Percentiles rank a stretch among this genome's conserved stretches.
Evolutionary conservation across 2,113 vertebrate species (phyloP).

Genomic region (Gopherus evgoodei): DNA sequence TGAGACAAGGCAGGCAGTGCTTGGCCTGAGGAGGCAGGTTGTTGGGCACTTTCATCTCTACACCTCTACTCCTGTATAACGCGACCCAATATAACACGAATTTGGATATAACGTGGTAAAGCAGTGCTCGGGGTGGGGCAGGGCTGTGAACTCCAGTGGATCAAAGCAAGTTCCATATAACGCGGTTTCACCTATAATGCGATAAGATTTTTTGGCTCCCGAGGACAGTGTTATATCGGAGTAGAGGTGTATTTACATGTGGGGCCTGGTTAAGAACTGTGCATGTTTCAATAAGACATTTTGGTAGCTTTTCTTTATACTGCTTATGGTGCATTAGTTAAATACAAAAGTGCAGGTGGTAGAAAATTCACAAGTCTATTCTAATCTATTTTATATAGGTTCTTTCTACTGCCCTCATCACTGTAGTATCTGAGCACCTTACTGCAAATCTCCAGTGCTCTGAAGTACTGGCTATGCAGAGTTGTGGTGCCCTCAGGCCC

Average conservation of each 20-base stretch:
- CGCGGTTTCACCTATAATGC: too few relatives aligned
- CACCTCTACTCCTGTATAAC: too few relatives aligned
- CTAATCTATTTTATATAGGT: background rate
- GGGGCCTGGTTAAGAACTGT: accelerated
- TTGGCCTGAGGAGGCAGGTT: background rate
- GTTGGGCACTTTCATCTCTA: background rate
- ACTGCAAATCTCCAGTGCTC: background rate
- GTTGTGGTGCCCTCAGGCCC: accelerated
- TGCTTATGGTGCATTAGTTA: background rate
- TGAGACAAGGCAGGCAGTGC: background rate
- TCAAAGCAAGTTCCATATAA: too few relatives aligned
- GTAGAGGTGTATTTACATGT: background rate
- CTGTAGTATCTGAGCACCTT: accelerated
- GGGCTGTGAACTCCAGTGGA: too few relatives aligned
- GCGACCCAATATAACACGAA: too few relatives aligned
- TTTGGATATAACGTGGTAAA: too few relatives aligned
- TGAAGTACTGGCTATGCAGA: accelerated
- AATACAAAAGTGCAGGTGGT: background rate
- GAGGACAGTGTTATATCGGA: too few relatives aligned
- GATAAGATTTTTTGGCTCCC: too few relatives aligned
- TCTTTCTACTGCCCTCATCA: background rate
- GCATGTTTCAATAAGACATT: accelerated
- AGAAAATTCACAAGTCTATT: background rate
- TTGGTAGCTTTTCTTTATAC: background rate
- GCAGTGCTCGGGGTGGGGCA: too few relatives aligned